These are phyloP conservation scores for Leptarthrus brevirostris DNA, from an alignment of 2,888 invertebrate species.

Conservation along the genomic window DNA sequence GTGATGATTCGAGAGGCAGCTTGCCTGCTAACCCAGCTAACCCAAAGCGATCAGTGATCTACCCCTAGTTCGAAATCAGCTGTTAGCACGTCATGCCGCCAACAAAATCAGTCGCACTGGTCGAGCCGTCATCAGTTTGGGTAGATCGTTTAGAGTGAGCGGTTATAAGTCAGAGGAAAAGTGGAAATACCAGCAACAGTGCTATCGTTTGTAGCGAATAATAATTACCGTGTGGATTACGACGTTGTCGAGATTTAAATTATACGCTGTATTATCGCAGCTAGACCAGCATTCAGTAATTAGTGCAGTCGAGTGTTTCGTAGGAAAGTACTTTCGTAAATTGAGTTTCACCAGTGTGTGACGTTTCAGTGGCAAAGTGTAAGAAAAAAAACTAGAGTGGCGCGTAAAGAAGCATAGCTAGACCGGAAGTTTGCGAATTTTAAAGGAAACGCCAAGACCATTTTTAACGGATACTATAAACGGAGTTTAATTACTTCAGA, in stretches of 20 bases:
- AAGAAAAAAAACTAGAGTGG: neutral
- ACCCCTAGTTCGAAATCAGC: slow-evolving; percentile 1
- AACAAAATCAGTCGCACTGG: slow-evolving; percentile 49
- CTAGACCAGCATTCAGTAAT: neutral
- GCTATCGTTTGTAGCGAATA: neutral
- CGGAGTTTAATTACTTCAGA: slow-evolving; percentile 21
- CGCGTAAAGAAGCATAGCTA: slow-evolving; percentile 14
- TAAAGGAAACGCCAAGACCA: slow-evolving; percentile 29
- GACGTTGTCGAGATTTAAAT: slow-evolving; percentile 8
- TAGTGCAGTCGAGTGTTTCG: slow-evolving; percentile 29
- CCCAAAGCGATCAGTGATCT: no score
- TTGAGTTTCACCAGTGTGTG: slow-evolving; percentile 5
- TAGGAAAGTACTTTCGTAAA: neutral
- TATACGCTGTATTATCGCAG: no score
- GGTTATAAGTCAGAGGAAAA: no score
- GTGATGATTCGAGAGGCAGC: no score
- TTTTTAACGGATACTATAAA: slow-evolving; percentile 42
- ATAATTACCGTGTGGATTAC: neutral
- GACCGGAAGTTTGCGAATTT: slow-evolving; percentile 47
- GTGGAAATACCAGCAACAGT: no score
- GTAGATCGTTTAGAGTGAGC: slow-evolving; percentile 32
- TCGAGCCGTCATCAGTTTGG: slow-evolving; percentile 39
- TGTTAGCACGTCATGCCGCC: neutral
- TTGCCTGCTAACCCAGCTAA: no score
- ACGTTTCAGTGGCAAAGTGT: slow-evolving; percentile 4